Evolutionary conservation across 2,797 vertebrate genomes (phyloP).

Genomic region (Neopelma chrysocephalum): DNA sequence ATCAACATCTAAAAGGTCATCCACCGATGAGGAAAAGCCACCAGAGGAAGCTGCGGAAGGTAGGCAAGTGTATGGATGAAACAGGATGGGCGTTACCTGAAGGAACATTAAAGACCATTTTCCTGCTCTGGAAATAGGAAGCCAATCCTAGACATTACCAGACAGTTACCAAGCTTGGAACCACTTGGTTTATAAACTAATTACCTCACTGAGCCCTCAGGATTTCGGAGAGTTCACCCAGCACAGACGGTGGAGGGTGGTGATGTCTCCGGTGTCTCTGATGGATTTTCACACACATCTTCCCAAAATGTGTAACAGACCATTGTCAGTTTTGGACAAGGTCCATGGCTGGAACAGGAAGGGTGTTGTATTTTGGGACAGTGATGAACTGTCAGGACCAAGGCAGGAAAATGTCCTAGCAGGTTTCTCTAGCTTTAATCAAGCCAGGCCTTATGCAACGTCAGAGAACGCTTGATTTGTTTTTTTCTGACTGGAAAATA

Average conservation of each 20-base stretch:
- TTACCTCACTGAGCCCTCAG: conserved; percentile 1
- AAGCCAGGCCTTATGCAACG: not conserved
- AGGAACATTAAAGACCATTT: not conserved
- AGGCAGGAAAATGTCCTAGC: not conserved
- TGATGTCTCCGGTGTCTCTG: not conserved
- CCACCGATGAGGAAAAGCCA: conserved; percentile 61
- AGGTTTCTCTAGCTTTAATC: not conserved
- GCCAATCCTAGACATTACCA: conserved; percentile 17
- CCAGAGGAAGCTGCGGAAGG: conserved; percentile 76
- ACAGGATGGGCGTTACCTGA: conserved; percentile 56
- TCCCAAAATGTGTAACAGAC: not conserved
- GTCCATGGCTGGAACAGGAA: not conserved
- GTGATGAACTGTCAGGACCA: not conserved
- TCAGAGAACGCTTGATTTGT: not conserved
- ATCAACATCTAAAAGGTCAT: conserved; percentile 69
- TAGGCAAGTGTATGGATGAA: conserved; percentile 53
- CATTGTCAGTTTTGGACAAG: conserved; percentile 15
- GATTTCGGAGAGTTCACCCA: not conserved
- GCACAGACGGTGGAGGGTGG: not conserved
- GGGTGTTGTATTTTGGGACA: not conserved
- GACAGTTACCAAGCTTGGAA: conserved; percentile 36
- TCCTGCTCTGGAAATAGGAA: conserved; percentile 31
- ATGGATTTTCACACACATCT: not conserved
- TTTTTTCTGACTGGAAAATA: not conserved
- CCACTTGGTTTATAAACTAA: not conserved